Percentiles rank a stretch among this genome's conserved stretches.
phyloP scores from a whole-genome alignment of 2,797 vertebrate genomes.

The Sphenodon punctatus region DNA sequence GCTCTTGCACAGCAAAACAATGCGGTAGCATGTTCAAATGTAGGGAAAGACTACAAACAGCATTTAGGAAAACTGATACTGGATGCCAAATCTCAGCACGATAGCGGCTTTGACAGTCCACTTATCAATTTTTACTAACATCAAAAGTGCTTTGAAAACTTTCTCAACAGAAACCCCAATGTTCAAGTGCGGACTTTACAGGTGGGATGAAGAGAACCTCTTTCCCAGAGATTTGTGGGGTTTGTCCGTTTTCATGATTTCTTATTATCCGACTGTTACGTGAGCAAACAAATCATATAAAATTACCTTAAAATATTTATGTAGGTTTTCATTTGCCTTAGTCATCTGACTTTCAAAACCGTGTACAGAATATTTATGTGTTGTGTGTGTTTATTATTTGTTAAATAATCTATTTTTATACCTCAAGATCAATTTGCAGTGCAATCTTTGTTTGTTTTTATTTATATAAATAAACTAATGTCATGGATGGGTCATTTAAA shows the following conservation, averaged over 20 bases:
- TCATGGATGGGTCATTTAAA: constrained; percentile 20
- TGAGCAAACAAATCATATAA: constrained; percentile 32
- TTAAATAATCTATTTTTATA: constrained; percentile 72
- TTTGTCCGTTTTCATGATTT: constrained; percentile 18
- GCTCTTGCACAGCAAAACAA: background rate
- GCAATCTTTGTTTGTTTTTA: constrained; percentile 43
- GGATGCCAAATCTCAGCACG: constrained; percentile 42
- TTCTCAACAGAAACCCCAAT: constrained; percentile 23
- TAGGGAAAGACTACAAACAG: constrained; percentile 26
- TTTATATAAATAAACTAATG: constrained; percentile 52
- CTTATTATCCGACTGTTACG: background rate
- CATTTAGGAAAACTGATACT: constrained; percentile 26
- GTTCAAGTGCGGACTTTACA: constrained; percentile 37
- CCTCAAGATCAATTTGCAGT: constrained; percentile 41
- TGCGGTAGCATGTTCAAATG: background rate
- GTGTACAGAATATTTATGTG: constrained; percentile 26
- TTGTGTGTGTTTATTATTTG: constrained; percentile 11
- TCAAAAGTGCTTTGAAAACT: background rate
- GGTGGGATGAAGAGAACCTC: background rate
- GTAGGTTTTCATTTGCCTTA: constrained; percentile 20
- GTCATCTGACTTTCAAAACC: constrained; percentile 26
- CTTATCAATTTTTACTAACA: constrained; percentile 42
- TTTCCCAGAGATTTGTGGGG: background rate
- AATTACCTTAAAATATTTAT: constrained; percentile 46
- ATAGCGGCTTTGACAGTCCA: constrained; percentile 68